A percentile compares a stretch with the other conserved stretches of the same genome.
phyloP scores from a whole-genome alignment of 2,797 vertebrate genomes.

The Neoniphon sammara region DNA sequence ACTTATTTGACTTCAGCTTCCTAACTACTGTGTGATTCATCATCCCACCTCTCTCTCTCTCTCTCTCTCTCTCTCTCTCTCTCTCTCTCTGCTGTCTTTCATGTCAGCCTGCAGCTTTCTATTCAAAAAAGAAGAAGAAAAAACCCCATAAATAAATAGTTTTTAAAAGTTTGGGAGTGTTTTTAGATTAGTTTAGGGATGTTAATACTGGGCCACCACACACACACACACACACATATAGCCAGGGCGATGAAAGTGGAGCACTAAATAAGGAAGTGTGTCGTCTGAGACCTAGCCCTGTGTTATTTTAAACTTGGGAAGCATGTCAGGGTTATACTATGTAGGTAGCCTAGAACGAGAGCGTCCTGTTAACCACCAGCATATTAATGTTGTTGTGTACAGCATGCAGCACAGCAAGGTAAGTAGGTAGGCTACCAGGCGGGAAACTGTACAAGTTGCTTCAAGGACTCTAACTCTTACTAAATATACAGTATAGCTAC shows the following conservation, averaged over 20 bases:
- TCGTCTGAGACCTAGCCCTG: constrained; percentile 81
- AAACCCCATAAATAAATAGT: not conserved
- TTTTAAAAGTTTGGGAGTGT: constrained; percentile 61
- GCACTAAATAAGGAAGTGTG: constrained; percentile 74
- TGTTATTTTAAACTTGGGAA: constrained; percentile 79
- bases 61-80: not conserved
- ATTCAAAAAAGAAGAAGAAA: constrained; percentile 50
- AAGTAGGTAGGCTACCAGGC: constrained; percentile 31
- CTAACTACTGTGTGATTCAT: constrained; percentile 18
- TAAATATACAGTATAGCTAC: not conserved
- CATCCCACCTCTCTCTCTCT: constrained; percentile 26
- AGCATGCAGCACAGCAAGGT: not conserved
- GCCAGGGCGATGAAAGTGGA: constrained; percentile 70
- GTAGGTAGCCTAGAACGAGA: constrained; percentile 75
- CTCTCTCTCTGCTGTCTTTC: constrained; percentile 29
- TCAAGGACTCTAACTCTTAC: constrained; percentile 27
- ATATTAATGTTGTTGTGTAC: not conserved
- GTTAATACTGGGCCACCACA: constrained; percentile 61
- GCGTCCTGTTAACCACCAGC: constrained; percentile 46
- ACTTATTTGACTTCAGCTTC: constrained; percentile 42
- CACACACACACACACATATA: constrained; percentile 18
- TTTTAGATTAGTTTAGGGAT: constrained; percentile 53
- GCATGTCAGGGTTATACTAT: constrained; percentile 80
- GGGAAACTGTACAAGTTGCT: constrained; percentile 22
- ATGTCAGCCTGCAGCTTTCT: constrained; percentile 39